A percentile compares a stretch with the other conserved stretches of the same genome.
Conservation (phyloP, 2,113 vertebrate genomes). For the Sebastes schlegelii region DNA sequence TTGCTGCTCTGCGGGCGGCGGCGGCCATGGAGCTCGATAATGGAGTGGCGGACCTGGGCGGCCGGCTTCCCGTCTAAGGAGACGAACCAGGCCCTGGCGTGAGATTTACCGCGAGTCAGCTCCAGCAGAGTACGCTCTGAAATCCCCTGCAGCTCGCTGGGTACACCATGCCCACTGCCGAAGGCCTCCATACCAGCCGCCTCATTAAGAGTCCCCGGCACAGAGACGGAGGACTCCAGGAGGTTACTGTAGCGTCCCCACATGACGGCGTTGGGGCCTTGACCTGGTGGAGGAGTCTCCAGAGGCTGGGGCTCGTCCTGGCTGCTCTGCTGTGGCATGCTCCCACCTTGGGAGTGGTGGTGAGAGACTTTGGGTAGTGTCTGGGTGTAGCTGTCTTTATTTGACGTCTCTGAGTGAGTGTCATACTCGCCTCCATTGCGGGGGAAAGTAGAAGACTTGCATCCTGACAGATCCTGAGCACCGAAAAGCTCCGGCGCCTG, state of each 20-base stretch:
- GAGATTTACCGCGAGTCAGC: slow-evolving; percentile 91
- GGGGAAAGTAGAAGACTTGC: slow-evolving; percentile 93
- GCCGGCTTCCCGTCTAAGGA: slow-evolving; percentile 94
- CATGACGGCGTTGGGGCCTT: slow-evolving; percentile 80
- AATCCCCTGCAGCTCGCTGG: slow-evolving; percentile 92
- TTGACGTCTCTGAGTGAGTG: slow-evolving; percentile 82
- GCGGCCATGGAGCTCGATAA: slow-evolving; percentile 91
- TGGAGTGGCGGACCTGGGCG: slow-evolving; percentile 94
- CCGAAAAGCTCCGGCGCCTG: slow-evolving; percentile 90
- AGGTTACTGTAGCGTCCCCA: slow-evolving; percentile 92
- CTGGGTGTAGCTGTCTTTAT: slow-evolving; percentile 88
- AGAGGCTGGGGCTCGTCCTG: slow-evolving; percentile 85
- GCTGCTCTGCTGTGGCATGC: slow-evolving; percentile 81
- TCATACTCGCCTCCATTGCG: slow-evolving; percentile 85
- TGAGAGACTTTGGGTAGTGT: slow-evolving; percentile 89
- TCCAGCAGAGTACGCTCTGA: slow-evolving; percentile 94
- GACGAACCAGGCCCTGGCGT: slow-evolving; percentile 94
- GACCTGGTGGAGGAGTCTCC: slow-evolving; percentile 86
- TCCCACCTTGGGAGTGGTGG: slow-evolving; percentile 81
- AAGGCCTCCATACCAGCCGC: slow-evolving; percentile 91
- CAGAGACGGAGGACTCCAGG: slow-evolving; percentile 94
- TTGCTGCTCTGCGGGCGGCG: slow-evolving; percentile 92
- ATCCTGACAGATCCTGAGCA: slow-evolving; percentile 83
- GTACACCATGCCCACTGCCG: slow-evolving; percentile 67
- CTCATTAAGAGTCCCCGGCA: slow-evolving; percentile 94